Percentiles rank a stretch among this genome's conserved stretches.
These are phyloP conservation scores for Aegotheles bennettii DNA, from an alignment of 2,113 vertebrate species.

Conservation along the genomic window DNA sequence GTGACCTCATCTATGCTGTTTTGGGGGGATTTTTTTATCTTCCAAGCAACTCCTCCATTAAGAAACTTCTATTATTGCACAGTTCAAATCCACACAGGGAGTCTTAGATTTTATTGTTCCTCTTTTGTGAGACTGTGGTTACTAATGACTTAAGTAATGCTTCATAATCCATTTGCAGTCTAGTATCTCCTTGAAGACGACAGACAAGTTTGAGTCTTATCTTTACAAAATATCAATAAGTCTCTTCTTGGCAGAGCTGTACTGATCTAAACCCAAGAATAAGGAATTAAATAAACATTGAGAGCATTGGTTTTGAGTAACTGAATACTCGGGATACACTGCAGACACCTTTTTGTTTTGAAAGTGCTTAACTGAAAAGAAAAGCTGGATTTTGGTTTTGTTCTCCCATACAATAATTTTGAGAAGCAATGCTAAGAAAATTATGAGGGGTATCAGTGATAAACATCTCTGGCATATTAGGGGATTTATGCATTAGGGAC, in stretches of 20 bases:
- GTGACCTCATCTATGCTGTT: background rate
- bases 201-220: background rate
- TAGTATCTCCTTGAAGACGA: background rate
- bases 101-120: constrained; percentile 18
- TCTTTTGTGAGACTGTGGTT: background rate
- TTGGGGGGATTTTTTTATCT: background rate
- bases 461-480: background rate
- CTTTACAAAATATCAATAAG: background rate
- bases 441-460: background rate
- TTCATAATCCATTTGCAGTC: background rate
- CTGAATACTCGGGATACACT: background rate
- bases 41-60: background rate
- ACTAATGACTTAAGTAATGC: background rate
- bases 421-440: background rate
- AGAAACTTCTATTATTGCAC: background rate
- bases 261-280: background rate
- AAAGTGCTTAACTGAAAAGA: background rate
- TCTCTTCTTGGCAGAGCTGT: background rate
- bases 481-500: background rate
- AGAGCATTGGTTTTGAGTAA: background rate
- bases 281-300: background rate
- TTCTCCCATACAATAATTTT: background rate
- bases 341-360: background rate
- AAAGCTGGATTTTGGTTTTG: background rate
- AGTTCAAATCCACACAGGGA: background rate